phyloP scores from a whole-genome alignment of 2,113 vertebrate genomes.

The Telmatochromis sp. region DNA sequence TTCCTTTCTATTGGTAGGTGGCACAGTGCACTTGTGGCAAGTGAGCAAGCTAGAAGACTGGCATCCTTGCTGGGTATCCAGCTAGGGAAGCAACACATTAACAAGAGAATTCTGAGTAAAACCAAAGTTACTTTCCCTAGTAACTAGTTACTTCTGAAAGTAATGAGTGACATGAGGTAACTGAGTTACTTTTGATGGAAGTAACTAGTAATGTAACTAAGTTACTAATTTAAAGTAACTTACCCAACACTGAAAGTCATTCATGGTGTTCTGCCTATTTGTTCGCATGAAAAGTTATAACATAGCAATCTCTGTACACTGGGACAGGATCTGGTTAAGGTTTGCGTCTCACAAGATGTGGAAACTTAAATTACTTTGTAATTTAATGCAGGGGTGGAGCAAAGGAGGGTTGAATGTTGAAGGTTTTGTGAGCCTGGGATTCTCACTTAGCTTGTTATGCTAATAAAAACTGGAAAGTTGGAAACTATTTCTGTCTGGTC shows the following conservation, averaged over 20 bases:
- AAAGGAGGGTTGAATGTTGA: neutral
- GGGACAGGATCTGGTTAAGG: neutral
- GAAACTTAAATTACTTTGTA: neutral
- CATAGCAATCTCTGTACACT: neutral
- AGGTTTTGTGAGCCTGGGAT: neutral
- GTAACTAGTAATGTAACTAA: neutral
- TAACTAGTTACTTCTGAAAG: neutral
- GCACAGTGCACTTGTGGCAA: neutral
- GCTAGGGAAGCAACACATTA: neutral
- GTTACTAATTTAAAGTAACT: neutral
- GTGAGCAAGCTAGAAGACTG: neutral
- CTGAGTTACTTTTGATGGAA: neutral
- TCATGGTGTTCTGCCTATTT: neutral
- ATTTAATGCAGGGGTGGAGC: neutral
- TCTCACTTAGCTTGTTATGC: neutral
- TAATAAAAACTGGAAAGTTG: neutral
- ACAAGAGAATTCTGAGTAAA: neutral
- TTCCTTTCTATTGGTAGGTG: neutral
- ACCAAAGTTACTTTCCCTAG: neutral
- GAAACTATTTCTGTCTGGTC: neutral
- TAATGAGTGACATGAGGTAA: neutral
- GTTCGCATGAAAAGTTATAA: neutral
- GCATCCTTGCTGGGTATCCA: accelerated
- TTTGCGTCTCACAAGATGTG: neutral
- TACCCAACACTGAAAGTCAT: neutral